Base-by-base conservation (phyloP, 2,113 vertebrate species). In the Sorex araneus region DNA sequence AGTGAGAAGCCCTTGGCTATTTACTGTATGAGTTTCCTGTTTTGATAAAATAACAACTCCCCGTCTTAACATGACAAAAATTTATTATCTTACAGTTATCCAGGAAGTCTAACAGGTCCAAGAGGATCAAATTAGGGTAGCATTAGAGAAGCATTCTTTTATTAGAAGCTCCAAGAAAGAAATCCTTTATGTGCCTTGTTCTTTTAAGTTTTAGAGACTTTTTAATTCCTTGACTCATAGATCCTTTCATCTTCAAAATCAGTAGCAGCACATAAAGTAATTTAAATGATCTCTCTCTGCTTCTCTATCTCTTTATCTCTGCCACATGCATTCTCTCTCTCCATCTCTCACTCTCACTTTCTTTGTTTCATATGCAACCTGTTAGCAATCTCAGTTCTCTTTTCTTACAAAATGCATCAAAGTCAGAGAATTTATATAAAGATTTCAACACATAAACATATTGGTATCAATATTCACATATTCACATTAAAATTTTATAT, bases 71-170 rank as follows among this genome's bases (percentile, higher is more conserved):
- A 3, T 18, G 57, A 85, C 4, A 18, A 2, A 88, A 8, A 27
- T 36, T 27, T 64, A 64, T 76, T 64, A 30, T 36, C 2, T 93
- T 78, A 43, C 18, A 60, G 13, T 36, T 80, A n/a, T 50, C 76
- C 70, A 43, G 50, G 25, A 78, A 87, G 11, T 66, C 40, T 7
- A 6, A 81, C 6, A 40, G 1, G 6, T 81, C 30, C 64, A 64
- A 64, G 12, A 43, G 8, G 6, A 12, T 77, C 66, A 93, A 89
- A 63, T 78, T 16, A 89, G 85, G 8, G 16, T n/a, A 88, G 28
- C 80, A 54, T 25, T 7, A 69, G 40, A 28, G 3, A 4, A 60
- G 5, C 32, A 47, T 89, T 86, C 3, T 18, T 57, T 92, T 82
- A 30, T 50, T 81, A n/a, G 54, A 73, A 57, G 12, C 12, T 43